These are phyloP conservation scores for Catocala sponsa DNA, from an alignment of 2,888 invertebrate species.

Conservation along the genomic window DNA sequence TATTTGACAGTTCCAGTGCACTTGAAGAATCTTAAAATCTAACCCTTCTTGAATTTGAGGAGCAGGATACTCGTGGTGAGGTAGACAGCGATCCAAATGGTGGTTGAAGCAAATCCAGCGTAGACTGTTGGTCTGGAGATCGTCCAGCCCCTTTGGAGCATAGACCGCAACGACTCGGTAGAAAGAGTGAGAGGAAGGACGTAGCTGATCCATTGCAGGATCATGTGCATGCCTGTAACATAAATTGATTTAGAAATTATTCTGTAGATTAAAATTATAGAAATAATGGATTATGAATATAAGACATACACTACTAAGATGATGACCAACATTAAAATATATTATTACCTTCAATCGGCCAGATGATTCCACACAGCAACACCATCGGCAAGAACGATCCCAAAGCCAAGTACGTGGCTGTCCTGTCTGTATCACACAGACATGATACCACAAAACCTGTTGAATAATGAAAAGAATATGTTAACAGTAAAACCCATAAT, in stretches of 20 bases:
- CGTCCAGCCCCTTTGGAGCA: constrained; percentile 95
- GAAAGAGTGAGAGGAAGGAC: constrained; percentile 95
- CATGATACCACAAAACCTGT: constrained; percentile 94
- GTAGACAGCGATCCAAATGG: constrained; percentile 93
- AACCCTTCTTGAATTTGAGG: constrained; percentile 95
- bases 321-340: too few species aligned
- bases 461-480: constrained; percentile 29
- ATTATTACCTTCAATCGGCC: constrained; percentile 95
- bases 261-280: too few species aligned
- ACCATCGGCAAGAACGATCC: constrained; percentile 96
- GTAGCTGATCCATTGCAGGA: constrained; percentile 91
- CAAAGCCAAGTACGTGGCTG: constrained; percentile 94
- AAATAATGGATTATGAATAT: too few species aligned
- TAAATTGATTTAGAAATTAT: not conserved
- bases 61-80: constrained; percentile 91
- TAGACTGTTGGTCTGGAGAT: constrained; percentile 92
- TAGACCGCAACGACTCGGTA: constrained; percentile 95
- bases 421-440: constrained; percentile 93
- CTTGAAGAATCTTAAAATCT: constrained; percentile 29
- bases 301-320: too few species aligned
- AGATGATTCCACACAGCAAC: constrained; percentile 96
- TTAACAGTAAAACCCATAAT: too few species aligned
- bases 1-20: not conserved
- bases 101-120: constrained; percentile 93
- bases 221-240: constrained; percentile 90